Evolutionary conservation across 2,888 invertebrate genomes (phyloP).

Genomic region (Aspidiotus destructor): DNA sequence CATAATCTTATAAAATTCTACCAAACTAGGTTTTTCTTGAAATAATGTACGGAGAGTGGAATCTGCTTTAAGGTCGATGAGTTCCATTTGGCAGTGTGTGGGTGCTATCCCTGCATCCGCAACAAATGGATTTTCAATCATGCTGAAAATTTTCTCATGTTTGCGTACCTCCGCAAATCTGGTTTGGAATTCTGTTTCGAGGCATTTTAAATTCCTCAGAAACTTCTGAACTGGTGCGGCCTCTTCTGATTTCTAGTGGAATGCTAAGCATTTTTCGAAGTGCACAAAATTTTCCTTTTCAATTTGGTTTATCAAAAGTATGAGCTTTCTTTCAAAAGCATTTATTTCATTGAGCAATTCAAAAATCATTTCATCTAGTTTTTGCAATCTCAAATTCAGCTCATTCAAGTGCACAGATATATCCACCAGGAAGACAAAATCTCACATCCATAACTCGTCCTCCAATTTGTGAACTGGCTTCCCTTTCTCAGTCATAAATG

Average conservation of each 20-base stretch:
- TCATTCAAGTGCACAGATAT: slow-evolving; percentile 18
- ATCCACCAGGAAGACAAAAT: slow-evolving; percentile 19
- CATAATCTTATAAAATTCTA: slow-evolving; percentile 1
- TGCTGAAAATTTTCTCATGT: slow-evolving; percentile 4
- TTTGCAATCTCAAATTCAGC: slow-evolving; percentile 22
- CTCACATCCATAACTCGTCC: slow-evolving; percentile 9
- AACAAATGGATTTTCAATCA: not conserved
- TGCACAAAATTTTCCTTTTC: slow-evolving; percentile 21
- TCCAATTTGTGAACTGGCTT: slow-evolving; percentile 34
- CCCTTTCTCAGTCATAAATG: slow-evolving; percentile 35
- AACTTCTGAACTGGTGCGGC: too few species aligned
- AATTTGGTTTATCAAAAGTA: slow-evolving; percentile 14
- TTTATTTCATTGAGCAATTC: slow-evolving; percentile 12
- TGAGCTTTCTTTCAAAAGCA: slow-evolving; percentile 22
- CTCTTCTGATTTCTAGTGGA: too few species aligned
- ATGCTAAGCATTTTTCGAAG: slow-evolving; percentile 19
- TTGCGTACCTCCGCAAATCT: slow-evolving; percentile 15
- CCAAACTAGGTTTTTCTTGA: not conserved
- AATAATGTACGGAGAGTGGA: not conserved
- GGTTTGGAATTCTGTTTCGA: slow-evolving; percentile 1
- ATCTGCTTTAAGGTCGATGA: not conserved
- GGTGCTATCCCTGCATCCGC: not conserved
- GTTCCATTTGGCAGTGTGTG: not conserved
- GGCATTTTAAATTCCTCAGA: not conserved
- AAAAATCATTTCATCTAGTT: slow-evolving; percentile 14